These are phyloP conservation scores for Azemiops feae DNA, from an alignment of 2,113 vertebrate genomes.

Conservation along the genomic window DNA sequence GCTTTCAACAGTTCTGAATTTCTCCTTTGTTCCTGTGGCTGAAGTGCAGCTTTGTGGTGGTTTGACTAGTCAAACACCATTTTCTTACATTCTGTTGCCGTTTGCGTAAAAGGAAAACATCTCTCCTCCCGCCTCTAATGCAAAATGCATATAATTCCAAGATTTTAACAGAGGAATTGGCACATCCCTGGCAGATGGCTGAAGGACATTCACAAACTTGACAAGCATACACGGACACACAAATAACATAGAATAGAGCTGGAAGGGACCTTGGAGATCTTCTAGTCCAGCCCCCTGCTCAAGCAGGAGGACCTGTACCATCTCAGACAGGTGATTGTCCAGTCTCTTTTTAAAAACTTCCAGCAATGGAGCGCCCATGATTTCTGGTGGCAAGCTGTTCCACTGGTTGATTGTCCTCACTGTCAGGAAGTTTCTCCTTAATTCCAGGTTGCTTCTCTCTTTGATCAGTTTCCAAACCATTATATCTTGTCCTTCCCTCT, in stretches of 20 bases:
- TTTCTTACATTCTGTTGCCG: background rate
- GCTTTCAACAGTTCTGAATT: slow-evolving; percentile 25
- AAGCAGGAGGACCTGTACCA: no score
- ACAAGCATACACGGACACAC: background rate
- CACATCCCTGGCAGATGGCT: background rate
- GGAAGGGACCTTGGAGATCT: no score
- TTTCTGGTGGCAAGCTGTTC: no score
- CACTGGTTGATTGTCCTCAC: no score
- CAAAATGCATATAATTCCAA: background rate
- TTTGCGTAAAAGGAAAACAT: accelerated
- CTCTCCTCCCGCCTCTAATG: background rate
- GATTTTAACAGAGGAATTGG: background rate
- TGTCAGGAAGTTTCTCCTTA: no score
- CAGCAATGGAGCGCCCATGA: no score
- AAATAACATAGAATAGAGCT: background rate
- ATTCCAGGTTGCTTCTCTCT: no score
- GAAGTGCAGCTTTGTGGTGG: background rate
- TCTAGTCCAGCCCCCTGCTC: no score
- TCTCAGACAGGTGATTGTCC: no score
- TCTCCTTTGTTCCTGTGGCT: background rate
- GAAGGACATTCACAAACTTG: background rate
- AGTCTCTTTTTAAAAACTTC: no score
- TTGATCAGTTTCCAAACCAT: no score
- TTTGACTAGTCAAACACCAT: background rate
- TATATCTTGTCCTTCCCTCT: no score